phyloP scores from a whole-genome alignment of 2,113 vertebrate genomes.

The Colius striatus region DNA sequence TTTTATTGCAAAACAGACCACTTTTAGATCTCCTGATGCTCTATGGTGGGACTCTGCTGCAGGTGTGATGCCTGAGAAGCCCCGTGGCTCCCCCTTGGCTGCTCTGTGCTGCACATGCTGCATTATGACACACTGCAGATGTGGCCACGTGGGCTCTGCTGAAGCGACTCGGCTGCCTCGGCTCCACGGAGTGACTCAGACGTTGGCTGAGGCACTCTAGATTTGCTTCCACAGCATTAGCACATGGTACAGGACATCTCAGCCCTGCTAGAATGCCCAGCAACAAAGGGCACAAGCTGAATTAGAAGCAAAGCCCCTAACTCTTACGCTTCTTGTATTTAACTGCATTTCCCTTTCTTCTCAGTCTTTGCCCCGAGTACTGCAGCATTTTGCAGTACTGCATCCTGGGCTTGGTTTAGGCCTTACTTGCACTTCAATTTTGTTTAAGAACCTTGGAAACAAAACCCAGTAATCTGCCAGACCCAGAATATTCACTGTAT shows the following conservation, averaged over 20 bases:
- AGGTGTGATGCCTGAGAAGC: not conserved
- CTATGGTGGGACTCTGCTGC: not conserved
- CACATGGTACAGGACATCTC: rapidly evolving
- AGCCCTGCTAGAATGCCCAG: not conserved
- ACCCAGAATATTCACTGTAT: not conserved
- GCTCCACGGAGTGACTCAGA: not conserved
- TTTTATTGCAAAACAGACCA: not conserved
- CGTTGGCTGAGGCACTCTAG: not conserved
- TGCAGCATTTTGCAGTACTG: not conserved
- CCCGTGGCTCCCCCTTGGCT: not conserved
- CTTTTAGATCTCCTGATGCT: rapidly evolving
- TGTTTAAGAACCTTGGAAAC: not conserved
- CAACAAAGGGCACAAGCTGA: not conserved
- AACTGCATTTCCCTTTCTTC: not conserved
- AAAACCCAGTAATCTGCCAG: not conserved
- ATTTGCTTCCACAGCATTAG: not conserved
- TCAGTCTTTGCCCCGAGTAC: rapidly evolving
- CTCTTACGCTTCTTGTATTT: not conserved
- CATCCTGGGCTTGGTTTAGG: not conserved
- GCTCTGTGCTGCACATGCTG: not conserved
- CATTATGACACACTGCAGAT: conserved; percentile 58
- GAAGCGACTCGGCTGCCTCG: not conserved
- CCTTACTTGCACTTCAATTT: not conserved
- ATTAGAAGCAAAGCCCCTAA: not conserved
- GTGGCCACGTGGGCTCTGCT: not conserved